Evolutionary conservation across 2,888 invertebrate genomes (phyloP).

Genomic region (Deroplatys truncata): DNA sequence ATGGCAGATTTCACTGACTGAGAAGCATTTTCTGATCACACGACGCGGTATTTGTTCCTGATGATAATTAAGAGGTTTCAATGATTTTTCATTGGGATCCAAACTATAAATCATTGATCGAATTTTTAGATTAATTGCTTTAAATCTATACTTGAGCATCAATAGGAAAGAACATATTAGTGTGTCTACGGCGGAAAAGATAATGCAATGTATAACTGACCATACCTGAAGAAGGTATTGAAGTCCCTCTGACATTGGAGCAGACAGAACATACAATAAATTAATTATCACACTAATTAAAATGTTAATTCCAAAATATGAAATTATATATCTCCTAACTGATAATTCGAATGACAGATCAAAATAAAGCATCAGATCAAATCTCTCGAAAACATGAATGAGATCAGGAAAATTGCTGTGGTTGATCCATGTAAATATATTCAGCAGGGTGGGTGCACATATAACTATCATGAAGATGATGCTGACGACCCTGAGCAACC

Average conservation of each 20-base stretch:
- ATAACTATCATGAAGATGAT: neutral
- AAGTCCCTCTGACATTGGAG: neutral
- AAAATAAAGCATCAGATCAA: neutral
- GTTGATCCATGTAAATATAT: neutral
- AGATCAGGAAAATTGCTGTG: neutral
- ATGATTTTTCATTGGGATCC: neutral
- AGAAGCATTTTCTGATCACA: neutral
- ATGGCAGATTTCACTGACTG: neutral
- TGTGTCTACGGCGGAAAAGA: neutral
- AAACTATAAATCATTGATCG: neutral
- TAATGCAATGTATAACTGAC: neutral
- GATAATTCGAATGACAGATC: neutral
- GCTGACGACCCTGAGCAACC: neutral
- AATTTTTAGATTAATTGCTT: neutral
- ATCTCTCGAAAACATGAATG: neutral
- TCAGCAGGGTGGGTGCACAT: neutral
- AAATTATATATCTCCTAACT: neutral
- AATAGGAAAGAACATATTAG: neutral
- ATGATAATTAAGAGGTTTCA: neutral
- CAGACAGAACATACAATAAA: neutral
- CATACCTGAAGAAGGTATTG: neutral
- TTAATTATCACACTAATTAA: neutral
- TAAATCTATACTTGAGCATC: neutral
- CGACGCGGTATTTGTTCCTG: neutral
- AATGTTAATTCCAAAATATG: neutral